phyloP scores from a whole-genome alignment of 2,888 invertebrate genomes.

The Aphodius sticticus region DNA sequence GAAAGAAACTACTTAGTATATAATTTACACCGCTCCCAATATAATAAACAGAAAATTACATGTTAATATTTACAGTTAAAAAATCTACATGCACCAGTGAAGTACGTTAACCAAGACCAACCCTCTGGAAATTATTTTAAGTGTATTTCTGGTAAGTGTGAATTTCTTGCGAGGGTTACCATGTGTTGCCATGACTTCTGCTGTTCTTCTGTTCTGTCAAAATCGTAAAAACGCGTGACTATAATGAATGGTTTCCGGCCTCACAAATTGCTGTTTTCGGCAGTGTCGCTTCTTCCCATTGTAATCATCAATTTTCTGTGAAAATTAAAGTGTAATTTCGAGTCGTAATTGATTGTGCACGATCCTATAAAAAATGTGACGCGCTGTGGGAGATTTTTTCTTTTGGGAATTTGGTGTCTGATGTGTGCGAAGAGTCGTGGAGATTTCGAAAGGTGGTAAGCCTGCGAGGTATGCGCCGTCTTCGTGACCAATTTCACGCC shows the following conservation, averaged over 20 bases:
- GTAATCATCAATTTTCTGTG: neutral
- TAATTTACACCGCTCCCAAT: neutral
- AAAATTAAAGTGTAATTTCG: neutral
- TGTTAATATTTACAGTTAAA: neutral
- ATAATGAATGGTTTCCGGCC: neutral
- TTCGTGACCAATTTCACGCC: neutral
- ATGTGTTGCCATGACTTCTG: neutral
- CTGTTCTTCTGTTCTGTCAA: neutral
- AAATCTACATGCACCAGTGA: neutral
- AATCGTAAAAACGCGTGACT: conserved; percentile 4
- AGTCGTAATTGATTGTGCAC: neutral
- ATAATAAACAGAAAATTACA: neutral
- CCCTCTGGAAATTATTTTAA: neutral
- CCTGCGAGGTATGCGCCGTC: neutral
- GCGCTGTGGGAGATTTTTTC: neutral
- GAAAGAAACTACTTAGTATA: neutral
- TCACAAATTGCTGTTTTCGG: neutral
- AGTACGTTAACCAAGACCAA: neutral
- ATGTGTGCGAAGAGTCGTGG: neutral
- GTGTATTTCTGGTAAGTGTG: neutral
- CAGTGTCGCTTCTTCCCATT: neutral
- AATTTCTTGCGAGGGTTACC: neutral
- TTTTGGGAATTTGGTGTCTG: neutral
- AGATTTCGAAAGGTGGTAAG: neutral
- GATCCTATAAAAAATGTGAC: neutral